Evolutionary conservation across 2,113 vertebrate genomes (phyloP).

Genomic region (Burhinus bistriatus): DNA sequence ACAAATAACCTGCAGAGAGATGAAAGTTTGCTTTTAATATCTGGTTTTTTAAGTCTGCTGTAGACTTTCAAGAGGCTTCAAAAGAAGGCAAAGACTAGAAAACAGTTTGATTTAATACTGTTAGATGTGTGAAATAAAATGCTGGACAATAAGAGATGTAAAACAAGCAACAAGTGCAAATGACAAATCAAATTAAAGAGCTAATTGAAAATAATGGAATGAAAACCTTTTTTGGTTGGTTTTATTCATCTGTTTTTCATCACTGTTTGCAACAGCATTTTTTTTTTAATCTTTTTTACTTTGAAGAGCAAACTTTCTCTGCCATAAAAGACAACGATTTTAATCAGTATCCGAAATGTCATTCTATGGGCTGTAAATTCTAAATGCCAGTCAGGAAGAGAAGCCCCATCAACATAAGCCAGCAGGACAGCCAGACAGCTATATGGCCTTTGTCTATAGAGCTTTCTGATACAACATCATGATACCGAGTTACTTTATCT

Average conservation of each 20-base stretch:
- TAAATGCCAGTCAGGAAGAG: conserved; percentile 24
- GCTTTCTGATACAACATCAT: not conserved
- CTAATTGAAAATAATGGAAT: conserved; percentile 69
- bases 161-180: conserved; percentile 60
- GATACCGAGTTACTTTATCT: not conserved
- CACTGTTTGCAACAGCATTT: conserved; percentile 33
- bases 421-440: not conserved
- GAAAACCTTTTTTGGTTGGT: conserved; percentile 56
- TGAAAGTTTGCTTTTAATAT: conserved; percentile 62
- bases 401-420: not conserved
- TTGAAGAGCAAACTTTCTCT: conserved; percentile 70
- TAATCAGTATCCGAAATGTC: conserved; percentile 49
- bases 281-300: conserved; percentile 56
- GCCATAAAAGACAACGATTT: conserved; percentile 52
- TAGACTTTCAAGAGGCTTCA: conserved; percentile 59
- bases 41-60: conserved; percentile 18
- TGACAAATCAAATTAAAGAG: conserved; percentile 57
- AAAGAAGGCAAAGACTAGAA: conserved; percentile 59
- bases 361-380: not conserved
- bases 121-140: conserved; percentile 64
- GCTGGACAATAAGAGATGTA: conserved; percentile 56
- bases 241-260: conserved; percentile 65
- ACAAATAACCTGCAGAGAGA: conserved; percentile 66
- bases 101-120: conserved; percentile 66
- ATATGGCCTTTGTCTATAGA: not conserved